Evolutionary conservation across 1,140 invertebrate genomes (phyloP).

Genomic region (Caerostris darwini): DNA sequence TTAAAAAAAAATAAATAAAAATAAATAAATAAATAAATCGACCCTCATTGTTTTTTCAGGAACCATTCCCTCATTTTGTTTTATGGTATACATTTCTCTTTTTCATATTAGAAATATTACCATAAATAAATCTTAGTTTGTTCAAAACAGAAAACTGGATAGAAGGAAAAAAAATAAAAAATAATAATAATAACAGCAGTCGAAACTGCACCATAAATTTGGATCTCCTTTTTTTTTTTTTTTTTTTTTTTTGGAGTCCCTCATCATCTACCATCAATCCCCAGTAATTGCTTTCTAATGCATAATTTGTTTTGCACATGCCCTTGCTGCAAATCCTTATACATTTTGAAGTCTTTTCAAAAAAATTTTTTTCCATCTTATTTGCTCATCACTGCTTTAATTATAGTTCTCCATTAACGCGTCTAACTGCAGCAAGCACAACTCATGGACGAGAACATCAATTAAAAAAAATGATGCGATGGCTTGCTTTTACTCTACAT

Average conservation of each 20-base stretch:
- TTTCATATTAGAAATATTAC: background rate
- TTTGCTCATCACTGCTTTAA: slow-evolving; percentile 36
- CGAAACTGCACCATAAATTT: slow-evolving; percentile 7
- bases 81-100: background rate
- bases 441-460: slow-evolving; percentile 27
- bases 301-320: slow-evolving; percentile 32
- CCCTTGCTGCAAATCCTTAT: background rate
- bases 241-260: background rate
- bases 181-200: too few relatives aligned
- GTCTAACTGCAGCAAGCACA: slow-evolving; percentile 5
- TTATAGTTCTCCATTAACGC: slow-evolving; percentile 15
- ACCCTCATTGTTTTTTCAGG: too few relatives aligned
- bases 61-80: too few relatives aligned
- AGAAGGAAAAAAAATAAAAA: background rate
- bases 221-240: slow-evolving; percentile 22
- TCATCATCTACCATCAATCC: slow-evolving; percentile 35
- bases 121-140: slow-evolving; percentile 23
- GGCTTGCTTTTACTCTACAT: slow-evolving; percentile 26
- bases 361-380: background rate
- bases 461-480: background rate
- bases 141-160: background rate
- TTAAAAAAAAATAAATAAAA: too few relatives aligned
- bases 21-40: too few relatives aligned
- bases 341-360: slow-evolving; percentile 25
- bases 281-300: slow-evolving; percentile 46